phyloP scores from a whole-genome alignment of 2,797 vertebrate species.

The Myripristis jacobus region DNA sequence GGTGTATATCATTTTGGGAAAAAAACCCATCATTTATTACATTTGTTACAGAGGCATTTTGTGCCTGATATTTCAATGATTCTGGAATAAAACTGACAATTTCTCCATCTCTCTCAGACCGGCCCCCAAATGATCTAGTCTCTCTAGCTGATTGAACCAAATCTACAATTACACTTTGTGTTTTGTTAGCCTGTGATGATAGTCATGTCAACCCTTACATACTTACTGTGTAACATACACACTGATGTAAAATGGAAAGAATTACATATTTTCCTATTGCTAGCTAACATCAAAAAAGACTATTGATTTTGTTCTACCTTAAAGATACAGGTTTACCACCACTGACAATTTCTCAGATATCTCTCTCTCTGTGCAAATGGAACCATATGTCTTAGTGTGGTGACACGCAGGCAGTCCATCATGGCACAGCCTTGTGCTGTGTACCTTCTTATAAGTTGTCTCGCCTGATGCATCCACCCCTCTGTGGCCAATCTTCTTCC shows the following conservation, averaged over 20 bases:
- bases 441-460: conserved; percentile 98
- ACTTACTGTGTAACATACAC: neutral
- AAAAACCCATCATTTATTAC: neutral
- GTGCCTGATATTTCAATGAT: too few relatives aligned
- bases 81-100: neutral
- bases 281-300: neutral
- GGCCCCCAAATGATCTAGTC: neutral
- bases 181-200: neutral
- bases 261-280: too few relatives aligned
- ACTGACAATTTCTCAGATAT: too few relatives aligned
- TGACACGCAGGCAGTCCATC: neutral
- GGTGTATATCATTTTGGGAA: neutral
- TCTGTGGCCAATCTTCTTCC: conserved; percentile 95
- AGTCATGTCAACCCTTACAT: neutral
- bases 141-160: neutral
- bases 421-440: neutral
- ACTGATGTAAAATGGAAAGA: neutral
- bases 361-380: neutral
- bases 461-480: conserved; percentile 96
- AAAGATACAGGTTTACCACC: too few relatives aligned
- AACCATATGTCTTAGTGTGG: neutral
- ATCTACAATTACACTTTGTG: neutral
- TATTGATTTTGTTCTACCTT: neutral
- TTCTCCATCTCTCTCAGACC: neutral
- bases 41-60: too few relatives aligned